phyloP scores from a whole-genome alignment of 2,797 vertebrate species.

The Propithecus perrieri region DNA sequence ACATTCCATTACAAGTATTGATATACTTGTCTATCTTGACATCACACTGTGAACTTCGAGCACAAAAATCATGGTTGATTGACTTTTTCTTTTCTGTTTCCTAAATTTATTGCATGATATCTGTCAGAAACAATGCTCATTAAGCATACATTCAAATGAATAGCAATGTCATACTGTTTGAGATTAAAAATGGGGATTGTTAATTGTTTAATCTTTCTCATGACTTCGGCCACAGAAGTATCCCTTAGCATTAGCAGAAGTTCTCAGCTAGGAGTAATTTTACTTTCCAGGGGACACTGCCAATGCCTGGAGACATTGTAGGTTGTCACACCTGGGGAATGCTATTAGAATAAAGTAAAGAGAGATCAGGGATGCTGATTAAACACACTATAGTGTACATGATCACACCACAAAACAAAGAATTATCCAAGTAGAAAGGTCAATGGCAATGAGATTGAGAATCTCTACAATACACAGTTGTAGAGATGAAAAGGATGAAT shows the following conservation, averaged over 20 bases:
- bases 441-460: background rate
- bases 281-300: background rate
- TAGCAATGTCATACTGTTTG: background rate
- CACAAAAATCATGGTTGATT: background rate
- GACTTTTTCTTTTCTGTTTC: background rate
- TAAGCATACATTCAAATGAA: background rate
- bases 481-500: background rate
- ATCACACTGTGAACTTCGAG: background rate
- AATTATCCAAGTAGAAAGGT: background rate
- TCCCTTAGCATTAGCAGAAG: background rate
- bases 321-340: background rate
- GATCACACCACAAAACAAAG: background rate
- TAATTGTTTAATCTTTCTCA: no score
- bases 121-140: background rate
- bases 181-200: no score
- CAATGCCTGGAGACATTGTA: background rate
- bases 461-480: background rate
- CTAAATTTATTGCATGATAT: background rate
- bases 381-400: background rate
- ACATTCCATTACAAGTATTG: slow-evolving; percentile 19
- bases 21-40: background rate
- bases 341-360: background rate
- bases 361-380: background rate
- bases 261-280: background rate
- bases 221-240: background rate